Evolutionary conservation across 2,888 invertebrate genomes (phyloP).

Genomic region (Melipona bicolor): DNA sequence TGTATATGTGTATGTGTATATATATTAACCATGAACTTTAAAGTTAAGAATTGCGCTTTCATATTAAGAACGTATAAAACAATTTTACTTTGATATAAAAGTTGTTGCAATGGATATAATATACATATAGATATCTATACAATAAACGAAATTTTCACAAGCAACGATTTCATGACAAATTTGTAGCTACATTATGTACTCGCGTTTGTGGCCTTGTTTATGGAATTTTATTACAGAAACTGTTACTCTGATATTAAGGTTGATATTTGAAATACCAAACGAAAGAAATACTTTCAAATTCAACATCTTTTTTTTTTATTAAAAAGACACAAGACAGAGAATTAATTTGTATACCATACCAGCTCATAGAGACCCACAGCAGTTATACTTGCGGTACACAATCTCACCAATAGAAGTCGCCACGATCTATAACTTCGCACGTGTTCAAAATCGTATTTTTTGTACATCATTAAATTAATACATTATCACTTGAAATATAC

Average conservation of each 20-base stretch:
- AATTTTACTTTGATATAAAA: neutral
- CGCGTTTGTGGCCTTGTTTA: no score
- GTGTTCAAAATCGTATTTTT: neutral
- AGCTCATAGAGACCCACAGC: constrained; percentile 29
- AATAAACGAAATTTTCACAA: neutral
- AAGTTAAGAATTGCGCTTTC: neutral
- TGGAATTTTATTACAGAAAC: neutral
- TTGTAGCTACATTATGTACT: neutral
- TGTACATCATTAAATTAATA: neutral
- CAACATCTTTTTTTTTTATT: no score
- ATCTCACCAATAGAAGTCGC: constrained; percentile 63
- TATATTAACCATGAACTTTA: neutral
- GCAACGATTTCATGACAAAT: neutral
- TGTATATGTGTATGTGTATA: no score
- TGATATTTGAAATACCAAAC: neutral
- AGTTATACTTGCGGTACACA: constrained; percentile 32
- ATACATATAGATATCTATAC: neutral
- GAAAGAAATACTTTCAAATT: neutral
- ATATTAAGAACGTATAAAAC: neutral
- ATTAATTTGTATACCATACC: constrained; percentile 42
- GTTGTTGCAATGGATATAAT: neutral
- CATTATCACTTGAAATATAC: neutral
- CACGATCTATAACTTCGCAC: constrained; percentile 40
- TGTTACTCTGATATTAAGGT: neutral
- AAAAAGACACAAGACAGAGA: no score